Evolutionary conservation across 2,888 invertebrate genomes (phyloP).

Genomic region (Drosophila hawaiiensis): DNA sequence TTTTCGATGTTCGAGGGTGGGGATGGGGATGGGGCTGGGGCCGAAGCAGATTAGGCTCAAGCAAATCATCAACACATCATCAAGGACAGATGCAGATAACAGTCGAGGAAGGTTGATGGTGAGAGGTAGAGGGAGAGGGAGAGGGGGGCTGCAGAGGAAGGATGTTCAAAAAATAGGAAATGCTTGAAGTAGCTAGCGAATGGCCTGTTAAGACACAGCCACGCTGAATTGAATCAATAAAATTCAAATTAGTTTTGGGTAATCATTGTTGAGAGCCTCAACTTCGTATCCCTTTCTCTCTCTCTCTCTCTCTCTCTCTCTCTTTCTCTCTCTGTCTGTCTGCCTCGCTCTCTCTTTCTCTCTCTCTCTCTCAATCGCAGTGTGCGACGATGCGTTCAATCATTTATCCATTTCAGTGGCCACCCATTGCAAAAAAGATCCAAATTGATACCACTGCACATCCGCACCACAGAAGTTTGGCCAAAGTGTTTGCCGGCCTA

Average conservation of each 20-base stretch:
- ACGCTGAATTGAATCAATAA: conserved; percentile 74
- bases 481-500: conserved; percentile 61
- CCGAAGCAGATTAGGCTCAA: conserved; percentile 49
- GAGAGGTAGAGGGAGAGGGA: neutral
- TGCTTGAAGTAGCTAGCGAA: conserved; percentile 22
- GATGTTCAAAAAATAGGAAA: conserved; percentile 22
- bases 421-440: conserved; percentile 48
- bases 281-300: conserved; percentile 3
- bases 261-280: conserved; percentile 64
- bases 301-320: no score
- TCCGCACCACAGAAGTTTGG: conserved; percentile 45
- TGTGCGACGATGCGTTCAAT: conserved; percentile 63
- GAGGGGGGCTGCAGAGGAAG: neutral
- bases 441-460: conserved; percentile 50
- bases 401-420: conserved; percentile 78
- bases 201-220: conserved; percentile 51
- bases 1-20: neutral
- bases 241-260: conserved; percentile 83
- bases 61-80: conserved; percentile 62
- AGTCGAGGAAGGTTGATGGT: conserved; percentile 8
- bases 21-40: neutral
- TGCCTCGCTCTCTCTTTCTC: neutral
- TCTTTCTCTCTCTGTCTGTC: neutral
- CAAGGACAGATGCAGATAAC: conserved; percentile 58
- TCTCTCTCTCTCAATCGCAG: neutral